phyloP scores from a whole-genome alignment of 2,113 vertebrate genomes.

The Thomomys bottae region DNA sequence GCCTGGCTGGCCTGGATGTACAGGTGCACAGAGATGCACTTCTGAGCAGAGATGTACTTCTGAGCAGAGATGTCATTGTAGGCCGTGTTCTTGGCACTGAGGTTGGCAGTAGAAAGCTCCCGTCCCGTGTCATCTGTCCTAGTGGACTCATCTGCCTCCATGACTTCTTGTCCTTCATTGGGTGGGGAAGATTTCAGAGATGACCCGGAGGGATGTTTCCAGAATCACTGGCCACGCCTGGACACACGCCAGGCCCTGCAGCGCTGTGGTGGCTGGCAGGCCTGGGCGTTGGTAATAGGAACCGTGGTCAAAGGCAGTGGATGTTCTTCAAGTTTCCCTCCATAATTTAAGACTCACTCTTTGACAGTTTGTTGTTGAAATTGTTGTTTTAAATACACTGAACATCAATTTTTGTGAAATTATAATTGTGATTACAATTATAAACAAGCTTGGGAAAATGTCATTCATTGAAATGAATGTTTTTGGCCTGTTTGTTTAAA shows the following conservation, averaged over 20 bases:
- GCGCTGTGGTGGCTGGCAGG: no score
- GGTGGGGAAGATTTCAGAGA: neutral
- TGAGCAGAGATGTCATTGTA: neutral
- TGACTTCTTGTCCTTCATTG: neutral
- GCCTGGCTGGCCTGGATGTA: neutral
- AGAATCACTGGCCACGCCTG: neutral
- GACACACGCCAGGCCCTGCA: no score
- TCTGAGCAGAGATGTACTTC: neutral
- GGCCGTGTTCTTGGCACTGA: neutral
- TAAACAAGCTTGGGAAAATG: neutral
- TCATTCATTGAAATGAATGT: rapidly evolving
- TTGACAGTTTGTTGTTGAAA: neutral
- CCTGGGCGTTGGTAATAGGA: no score
- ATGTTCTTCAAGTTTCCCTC: neutral
- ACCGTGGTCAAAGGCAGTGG: rapidly evolving
- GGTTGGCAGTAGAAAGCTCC: no score
- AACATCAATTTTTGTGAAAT: no score
- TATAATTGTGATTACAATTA: neutral
- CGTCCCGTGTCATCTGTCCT: no score
- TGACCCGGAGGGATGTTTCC: rapidly evolving
- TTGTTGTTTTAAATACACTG: neutral
- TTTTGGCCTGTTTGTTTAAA: neutral
- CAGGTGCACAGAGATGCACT: no score
- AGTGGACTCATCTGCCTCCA: neutral
- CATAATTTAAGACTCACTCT: neutral